Percentiles rank a stretch among this genome's conserved stretches.
Evolutionary conservation across 2,797 vertebrate genomes (phyloP).

Genomic region (Sebastes variabilis): DNA sequence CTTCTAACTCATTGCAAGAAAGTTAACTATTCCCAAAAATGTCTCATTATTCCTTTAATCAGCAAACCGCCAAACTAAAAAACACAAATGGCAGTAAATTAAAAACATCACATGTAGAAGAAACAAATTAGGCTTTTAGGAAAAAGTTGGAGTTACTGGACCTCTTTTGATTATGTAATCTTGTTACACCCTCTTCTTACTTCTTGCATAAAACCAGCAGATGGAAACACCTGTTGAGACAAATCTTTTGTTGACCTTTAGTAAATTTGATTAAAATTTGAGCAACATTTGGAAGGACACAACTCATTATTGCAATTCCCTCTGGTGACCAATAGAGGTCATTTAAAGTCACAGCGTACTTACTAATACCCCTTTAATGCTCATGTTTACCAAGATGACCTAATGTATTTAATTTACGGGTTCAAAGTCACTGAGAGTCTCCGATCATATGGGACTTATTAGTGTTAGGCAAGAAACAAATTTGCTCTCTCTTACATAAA

Average conservation of each 20-base stretch:
- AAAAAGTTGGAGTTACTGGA: neutral
- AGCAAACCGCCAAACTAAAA: neutral
- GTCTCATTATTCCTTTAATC: neutral
- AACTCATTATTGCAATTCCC: constrained; percentile 34
- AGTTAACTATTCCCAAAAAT: neutral
- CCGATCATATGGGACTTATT: constrained; percentile 53
- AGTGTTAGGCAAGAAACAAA: constrained; percentile 43
- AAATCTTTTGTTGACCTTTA: neutral
- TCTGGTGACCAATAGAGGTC: constrained; percentile 21
- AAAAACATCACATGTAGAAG: neutral
- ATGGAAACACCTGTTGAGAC: constrained; percentile 12
- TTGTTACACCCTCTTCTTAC: neutral
- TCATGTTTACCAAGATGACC: constrained; percentile 57
- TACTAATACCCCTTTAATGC: constrained; percentile 33
- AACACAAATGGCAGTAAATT: neutral
- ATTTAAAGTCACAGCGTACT: constrained; percentile 26
- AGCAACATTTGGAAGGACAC: constrained; percentile 25
- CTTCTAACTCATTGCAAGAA: neutral
- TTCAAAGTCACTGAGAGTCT: constrained; percentile 42
- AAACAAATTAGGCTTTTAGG: neutral
- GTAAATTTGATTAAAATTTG: constrained; percentile 11
- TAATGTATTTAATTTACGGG: constrained; percentile 53
- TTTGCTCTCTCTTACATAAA: constrained; percentile 56
- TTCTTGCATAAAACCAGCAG: neutral
- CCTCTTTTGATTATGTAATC: neutral